Base-by-base conservation (phyloP, 2,113 vertebrate species). In the Ochotona princeps region DNA sequence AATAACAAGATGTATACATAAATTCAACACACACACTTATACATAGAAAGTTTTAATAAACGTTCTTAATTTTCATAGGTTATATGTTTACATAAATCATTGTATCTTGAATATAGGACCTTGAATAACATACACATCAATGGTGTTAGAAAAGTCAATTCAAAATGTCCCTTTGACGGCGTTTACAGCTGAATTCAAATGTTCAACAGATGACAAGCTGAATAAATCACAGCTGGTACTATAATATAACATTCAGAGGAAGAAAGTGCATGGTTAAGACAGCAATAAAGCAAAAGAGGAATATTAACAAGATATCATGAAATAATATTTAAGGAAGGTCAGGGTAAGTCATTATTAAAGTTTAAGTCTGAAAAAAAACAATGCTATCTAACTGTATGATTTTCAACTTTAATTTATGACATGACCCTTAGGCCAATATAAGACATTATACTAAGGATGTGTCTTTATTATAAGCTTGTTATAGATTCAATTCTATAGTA, bases 381-480 rank as follows among this genome's bases (percentile, higher is more conserved):
- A 99, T 98, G 96, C 92, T 91, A 97, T 94, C 82, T 97, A 91
- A 95, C 90, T 98, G 97, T 97, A 97, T 97, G 98, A 98, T 98
- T 98, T 98, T 98, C 97, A 96, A 49, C 65, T 97, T 95, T 97
- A 97, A 98, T 97, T 96, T 97, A 97, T 97, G 79, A 90, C 69
- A 95, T 94, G 91, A 98, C 96, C 97, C 98, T 98, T 98, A 91
- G 91, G 93, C 82, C 63, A 96, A 96, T 94, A 92, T 93, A 90
- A 60, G 82, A 86, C 85, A 96, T 96, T 98, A 91, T 96, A 97
- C 92, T 96, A 95, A 94, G 95, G 96, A 97, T 93, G 96, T 97
- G 63, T 82, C 10, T 95, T 96, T 95, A 51, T 0, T 95, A 7
- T 61, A 96, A 97, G 69, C 54, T 44, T 44, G 38, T 44, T 44